Base-by-base conservation (phyloP, 1,140 invertebrate genomes). In the Papilio helenus region DNA sequence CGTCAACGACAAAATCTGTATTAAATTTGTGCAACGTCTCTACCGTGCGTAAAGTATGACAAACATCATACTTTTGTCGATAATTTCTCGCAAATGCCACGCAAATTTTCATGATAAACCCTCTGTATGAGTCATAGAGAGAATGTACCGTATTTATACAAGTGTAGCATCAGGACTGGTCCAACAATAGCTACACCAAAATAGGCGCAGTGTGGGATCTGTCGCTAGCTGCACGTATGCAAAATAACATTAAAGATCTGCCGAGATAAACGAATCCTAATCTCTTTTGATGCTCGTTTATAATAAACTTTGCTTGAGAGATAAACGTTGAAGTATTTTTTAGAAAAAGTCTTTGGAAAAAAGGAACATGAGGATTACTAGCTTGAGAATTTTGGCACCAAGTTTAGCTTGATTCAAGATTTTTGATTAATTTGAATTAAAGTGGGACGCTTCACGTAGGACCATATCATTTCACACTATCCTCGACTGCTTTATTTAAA, bases 161-260 rank as follows among this genome's bases (percentile, higher is more conserved):
- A 77, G 34, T 77, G 76, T 39, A 77, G 9, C 34, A 76, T 76
- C 34, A 42, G 18, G 61, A 42, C 51, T 12, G 55, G 29, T 61
- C 76, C 58, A 77, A 77, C 76, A 77, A 77, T 77, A 77, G 34
- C 39, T 76, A 20, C 9, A 61, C 76, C 76, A 42, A 77, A 77
- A 77, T 77, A 77, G 55, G 55, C 44, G n/a, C 76, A 14, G 46
- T 49, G 55, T 77, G 76, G 51, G 76, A 18, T 61, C 39, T 34
- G 29, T 42, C 55, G 76, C 34, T 39, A 8, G 65, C 20, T 76
- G 73, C 46, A n/a, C 23, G 12, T 7, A 29, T 68, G 61, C 61
- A 29, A 68, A 68, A 61, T 12, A 61, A 61, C 20, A 61, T 10
- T 16, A 61, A 61, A 29, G 58, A 26, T 61, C 18, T 26, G 23